Conservation (phyloP, 2,797 vertebrate genomes). For the Sebastes kiyomatsui region DNA sequence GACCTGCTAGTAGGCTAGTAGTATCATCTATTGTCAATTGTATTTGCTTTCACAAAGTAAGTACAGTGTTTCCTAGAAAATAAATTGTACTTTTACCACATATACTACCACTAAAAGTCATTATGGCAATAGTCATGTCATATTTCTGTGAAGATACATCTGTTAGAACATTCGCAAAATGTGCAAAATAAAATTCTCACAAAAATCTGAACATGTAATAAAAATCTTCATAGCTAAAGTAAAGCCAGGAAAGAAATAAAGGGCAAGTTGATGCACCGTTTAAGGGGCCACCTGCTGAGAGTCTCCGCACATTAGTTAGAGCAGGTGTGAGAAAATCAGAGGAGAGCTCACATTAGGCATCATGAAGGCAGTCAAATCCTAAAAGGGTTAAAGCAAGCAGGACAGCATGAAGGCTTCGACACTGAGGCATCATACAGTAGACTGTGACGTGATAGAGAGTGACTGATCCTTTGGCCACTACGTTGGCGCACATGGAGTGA, state of each 20-base stretch:
- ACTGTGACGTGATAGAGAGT: not conserved
- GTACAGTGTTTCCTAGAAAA: not conserved
- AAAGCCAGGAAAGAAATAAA: too few species aligned
- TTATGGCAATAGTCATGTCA: not conserved
- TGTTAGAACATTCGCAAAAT: not conserved
- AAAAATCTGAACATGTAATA: not conserved
- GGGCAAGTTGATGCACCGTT: not conserved
- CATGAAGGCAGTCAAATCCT: slow-evolving; percentile 25
- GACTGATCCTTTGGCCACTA: not conserved
- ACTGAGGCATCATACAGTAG: not conserved
- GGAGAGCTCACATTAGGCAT: not conserved
- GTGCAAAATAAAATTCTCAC: not conserved
- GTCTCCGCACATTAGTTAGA: not conserved
- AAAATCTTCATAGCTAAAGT: not conserved
- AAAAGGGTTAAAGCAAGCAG: not conserved
- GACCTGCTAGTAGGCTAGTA: too few species aligned
- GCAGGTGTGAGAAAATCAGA: slow-evolving; percentile 1
- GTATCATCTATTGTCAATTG: not conserved
- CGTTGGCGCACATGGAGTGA: not conserved
- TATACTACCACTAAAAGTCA: not conserved
- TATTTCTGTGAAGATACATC: not conserved
- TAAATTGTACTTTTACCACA: not conserved
- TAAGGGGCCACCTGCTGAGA: not conserved
- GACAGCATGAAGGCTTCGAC: not conserved
- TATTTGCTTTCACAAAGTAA: not conserved